Evolutionary conservation across 2,113 vertebrate species (phyloP).

Genomic region (Illadopsis cleaveri): DNA sequence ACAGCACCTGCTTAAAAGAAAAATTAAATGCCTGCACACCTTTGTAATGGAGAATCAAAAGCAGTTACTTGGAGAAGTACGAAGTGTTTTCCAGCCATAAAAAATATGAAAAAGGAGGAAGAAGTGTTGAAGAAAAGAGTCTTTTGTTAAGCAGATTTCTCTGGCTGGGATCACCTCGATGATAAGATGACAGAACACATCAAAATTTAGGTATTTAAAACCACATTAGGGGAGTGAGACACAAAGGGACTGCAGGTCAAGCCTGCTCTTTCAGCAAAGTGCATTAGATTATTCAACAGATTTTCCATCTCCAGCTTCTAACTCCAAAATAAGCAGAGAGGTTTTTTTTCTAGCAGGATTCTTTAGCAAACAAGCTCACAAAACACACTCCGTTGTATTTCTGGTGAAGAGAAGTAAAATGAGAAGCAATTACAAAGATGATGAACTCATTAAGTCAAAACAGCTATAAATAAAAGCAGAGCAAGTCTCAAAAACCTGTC

Average conservation of each 20-base stretch:
- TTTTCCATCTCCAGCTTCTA: background rate
- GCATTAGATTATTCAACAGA: background rate
- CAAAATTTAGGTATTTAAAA: background rate
- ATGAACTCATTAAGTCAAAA: background rate
- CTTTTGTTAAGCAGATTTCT: background rate
- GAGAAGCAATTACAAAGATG: background rate
- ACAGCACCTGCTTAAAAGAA: background rate
- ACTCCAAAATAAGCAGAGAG: background rate
- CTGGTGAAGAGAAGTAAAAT: background rate
- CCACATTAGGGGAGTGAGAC: background rate
- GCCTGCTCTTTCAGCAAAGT: background rate
- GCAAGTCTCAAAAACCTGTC: background rate
- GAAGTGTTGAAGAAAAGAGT: background rate
- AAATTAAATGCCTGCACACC: background rate
- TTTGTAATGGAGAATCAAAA: background rate
- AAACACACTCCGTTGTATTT: background rate
- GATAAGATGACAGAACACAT: background rate
- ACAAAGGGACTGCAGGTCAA: background rate
- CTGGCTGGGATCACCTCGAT: background rate
- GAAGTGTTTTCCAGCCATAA: background rate
- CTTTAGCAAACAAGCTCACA: background rate
- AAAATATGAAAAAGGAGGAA: background rate
- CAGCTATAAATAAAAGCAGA: conserved; percentile 6
- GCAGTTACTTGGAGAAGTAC: background rate
- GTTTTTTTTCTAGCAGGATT: background rate